Percentiles rank a stretch among this genome's conserved stretches.
phyloP scores from a whole-genome alignment of 2,113 vertebrate genomes.

The Protobothrops flavoviridis region DNA sequence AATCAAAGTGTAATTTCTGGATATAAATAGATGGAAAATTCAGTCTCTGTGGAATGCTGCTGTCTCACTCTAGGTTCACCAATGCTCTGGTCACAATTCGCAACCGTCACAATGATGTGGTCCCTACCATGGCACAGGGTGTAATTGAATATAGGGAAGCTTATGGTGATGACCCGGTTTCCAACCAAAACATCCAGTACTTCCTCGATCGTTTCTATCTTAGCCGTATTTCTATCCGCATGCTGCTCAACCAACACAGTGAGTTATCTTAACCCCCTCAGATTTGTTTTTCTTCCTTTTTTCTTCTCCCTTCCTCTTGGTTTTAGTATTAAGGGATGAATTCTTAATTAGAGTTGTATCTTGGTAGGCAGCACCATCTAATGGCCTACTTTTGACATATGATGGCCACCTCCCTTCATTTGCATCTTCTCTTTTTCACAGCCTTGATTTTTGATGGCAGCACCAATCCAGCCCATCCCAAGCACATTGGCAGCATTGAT shows the following conservation, averaged over 20 bases:
- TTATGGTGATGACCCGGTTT: slow-evolving; percentile 82
- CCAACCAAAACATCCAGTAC: slow-evolving; percentile 95
- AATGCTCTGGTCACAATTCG: slow-evolving; percentile 86
- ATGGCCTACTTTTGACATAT: background rate
- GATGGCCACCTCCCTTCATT: too few relatives aligned
- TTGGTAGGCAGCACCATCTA: background rate
- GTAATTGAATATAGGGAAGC: slow-evolving; percentile 90
- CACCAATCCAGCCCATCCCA: slow-evolving; percentile 88
- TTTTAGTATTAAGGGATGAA: background rate
- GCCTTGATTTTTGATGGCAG: slow-evolving; percentile 87
- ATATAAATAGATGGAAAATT: background rate
- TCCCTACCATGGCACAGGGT: slow-evolving; percentile 94
- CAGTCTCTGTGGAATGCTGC: background rate
- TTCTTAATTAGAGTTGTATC: background rate
- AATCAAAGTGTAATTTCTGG: background rate
- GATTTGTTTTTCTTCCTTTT: too few relatives aligned
- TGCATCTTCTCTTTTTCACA: slow-evolving; percentile 40
- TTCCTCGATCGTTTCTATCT: slow-evolving; percentile 96
- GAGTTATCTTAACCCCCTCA: slow-evolving; percentile 39
- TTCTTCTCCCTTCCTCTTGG: background rate
- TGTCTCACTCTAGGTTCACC: slow-evolving; percentile 73
- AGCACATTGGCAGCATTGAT: slow-evolving; percentile 91
- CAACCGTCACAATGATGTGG: slow-evolving; percentile 94
- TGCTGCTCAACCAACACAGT: slow-evolving; percentile 98
- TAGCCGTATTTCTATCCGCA: slow-evolving; percentile 95